Evolutionary conservation across 2,888 invertebrate genomes (phyloP).

Genomic region (Dasysyrphus albostriatus): DNA sequence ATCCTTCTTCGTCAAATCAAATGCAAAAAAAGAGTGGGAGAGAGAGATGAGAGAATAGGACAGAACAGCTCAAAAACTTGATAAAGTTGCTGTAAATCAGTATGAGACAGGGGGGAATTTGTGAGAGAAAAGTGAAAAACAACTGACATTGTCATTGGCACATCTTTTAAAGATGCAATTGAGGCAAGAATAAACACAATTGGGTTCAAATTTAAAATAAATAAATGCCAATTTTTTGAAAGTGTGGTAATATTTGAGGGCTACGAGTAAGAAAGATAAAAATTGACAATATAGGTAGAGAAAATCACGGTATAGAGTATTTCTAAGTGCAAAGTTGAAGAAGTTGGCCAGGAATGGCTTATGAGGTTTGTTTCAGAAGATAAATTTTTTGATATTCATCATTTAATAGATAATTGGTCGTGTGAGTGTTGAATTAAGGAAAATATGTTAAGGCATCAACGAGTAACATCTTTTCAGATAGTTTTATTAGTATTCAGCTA

Average conservation of each 20-base stretch:
- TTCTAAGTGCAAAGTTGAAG: no score
- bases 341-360: no score
- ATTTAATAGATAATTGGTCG: no score
- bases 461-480: no score
- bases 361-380: no score
- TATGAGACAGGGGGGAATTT: constrained; percentile 3
- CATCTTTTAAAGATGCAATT: constrained; percentile 5
- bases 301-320: no score
- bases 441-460: no score
- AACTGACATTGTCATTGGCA: constrained; percentile 18
- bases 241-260: not conserved
- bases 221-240: not conserved
- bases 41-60: no score
- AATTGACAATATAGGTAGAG: no score
- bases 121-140: constrained; percentile 17
- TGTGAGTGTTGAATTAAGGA: no score
- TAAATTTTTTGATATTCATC: no score
- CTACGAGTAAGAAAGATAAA: not conserved
- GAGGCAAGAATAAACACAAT: constrained; percentile 1
- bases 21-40: not conserved
- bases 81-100: not conserved
- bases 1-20: constrained; percentile 52
- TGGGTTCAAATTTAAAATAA: constrained; percentile 13
- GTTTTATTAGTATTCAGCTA: no score
- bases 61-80: constrained; percentile 2